Conservation (phyloP, 2,797 vertebrate genomes). For the Parotocinclus haroldoi region DNA sequence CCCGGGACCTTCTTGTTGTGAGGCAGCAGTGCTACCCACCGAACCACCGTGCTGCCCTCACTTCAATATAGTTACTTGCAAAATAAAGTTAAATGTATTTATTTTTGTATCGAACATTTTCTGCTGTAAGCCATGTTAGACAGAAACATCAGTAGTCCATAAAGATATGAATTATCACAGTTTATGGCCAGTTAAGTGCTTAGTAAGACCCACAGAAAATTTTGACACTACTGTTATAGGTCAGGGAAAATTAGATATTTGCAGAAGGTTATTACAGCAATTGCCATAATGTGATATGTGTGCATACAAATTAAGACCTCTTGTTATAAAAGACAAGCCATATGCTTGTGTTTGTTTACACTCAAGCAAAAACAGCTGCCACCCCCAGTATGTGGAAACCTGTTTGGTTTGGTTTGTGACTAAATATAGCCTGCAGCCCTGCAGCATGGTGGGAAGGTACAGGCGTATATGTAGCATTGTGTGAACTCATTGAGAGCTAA, state of each 20-base stretch:
- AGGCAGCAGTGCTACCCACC: too few species aligned
- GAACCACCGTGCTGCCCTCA: too few species aligned
- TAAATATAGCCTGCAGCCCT: slow-evolving; percentile 45
- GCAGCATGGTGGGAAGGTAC: slow-evolving; percentile 52
- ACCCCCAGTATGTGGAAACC: slow-evolving; percentile 49
- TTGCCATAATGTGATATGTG: not conserved
- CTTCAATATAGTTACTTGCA: too few species aligned
- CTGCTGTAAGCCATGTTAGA: too few species aligned
- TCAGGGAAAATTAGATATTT: not conserved
- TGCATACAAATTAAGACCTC: slow-evolving; percentile 20
- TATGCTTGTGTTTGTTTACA: slow-evolving; percentile 54
- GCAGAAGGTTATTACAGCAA: slow-evolving; percentile 2
- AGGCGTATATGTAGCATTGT: slow-evolving; percentile 52
- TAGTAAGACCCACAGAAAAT: too few species aligned
- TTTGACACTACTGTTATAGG: not conserved
- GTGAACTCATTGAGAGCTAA: slow-evolving; percentile 62
- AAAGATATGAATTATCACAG: too few species aligned
- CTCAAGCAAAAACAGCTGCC: slow-evolving; percentile 55
- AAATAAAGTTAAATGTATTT: too few species aligned
- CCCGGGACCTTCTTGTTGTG: too few species aligned
- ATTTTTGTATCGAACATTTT: too few species aligned
- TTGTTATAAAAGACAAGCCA: slow-evolving; percentile 16
- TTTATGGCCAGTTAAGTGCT: too few species aligned
- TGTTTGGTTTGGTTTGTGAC: slow-evolving; percentile 43
- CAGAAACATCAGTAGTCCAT: too few species aligned